Evolutionary conservation across 2,797 vertebrate genomes (phyloP).

Genomic region (Valencia hispanica): DNA sequence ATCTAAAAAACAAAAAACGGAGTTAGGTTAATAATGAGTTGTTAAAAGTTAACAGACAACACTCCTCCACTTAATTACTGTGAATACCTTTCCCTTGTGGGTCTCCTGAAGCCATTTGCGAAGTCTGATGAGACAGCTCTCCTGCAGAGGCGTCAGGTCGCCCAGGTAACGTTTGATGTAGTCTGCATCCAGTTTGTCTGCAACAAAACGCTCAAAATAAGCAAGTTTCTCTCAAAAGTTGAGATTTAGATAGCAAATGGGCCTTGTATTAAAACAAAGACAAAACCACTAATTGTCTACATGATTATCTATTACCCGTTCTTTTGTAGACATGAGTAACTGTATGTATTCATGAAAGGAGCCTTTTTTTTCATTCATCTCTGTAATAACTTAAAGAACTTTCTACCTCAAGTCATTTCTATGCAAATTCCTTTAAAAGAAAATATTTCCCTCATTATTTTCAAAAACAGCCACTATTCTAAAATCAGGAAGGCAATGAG

Average conservation of each 20-base stretch:
- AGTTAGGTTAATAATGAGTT: not conserved
- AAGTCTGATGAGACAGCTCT: slow-evolving; percentile 96
- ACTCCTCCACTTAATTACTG: not conserved
- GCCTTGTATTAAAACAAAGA: not conserved
- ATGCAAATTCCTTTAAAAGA: too few species aligned
- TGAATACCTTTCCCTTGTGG: slow-evolving; percentile 94
- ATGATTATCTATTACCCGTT: not conserved
- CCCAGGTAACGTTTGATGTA: slow-evolving; percentile 98
- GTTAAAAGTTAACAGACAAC: not conserved
- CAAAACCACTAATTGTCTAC: not conserved
- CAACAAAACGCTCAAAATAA: slow-evolving; percentile 15
- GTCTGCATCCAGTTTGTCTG: slow-evolving; percentile 96
- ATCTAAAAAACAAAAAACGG: slow-evolving; percentile 77
- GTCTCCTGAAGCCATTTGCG: slow-evolving; percentile 97
- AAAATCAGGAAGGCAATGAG: not conserved
- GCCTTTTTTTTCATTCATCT: not conserved
- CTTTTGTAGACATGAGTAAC: not conserved
- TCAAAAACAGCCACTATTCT: not conserved
- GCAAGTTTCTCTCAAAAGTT: not conserved
- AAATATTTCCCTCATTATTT: not conserved
- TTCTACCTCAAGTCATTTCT: not conserved
- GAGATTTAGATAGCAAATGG: not conserved
- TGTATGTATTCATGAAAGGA: not conserved
- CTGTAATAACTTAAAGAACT: not conserved
- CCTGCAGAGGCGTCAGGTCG: slow-evolving; percentile 94